Evolutionary conservation across 2,113 vertebrate species (phyloP), one percentile per base, ranked within the genome.

Genomic region (Ptilorrhoa leucosticta): DNA sequence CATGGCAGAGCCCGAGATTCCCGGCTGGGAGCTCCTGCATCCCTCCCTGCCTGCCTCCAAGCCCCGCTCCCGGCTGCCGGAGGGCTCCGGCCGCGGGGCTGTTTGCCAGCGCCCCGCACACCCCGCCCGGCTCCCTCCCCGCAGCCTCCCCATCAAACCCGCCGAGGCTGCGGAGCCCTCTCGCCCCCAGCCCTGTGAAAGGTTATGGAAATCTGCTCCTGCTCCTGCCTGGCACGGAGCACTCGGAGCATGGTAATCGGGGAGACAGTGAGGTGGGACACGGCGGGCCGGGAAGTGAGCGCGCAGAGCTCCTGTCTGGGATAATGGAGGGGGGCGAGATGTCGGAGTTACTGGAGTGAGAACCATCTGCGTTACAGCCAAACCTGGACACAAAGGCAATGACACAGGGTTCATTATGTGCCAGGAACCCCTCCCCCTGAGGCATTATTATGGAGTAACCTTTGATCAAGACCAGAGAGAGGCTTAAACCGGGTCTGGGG

Each of bases 381-480:
- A 95, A 93, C 83, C 68, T 94, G 96, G 93, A 93, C 92, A 97
- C 96, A 96, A 96, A 95, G 86, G 94, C 90, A 81, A 44, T 45
- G 94, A 95, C 94, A 96, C 87, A 96, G 90, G 88, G 84, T 37
- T 89, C 92, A 94, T 97, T 97, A 93, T 96, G 94, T 95, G 92
- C 82, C 44, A 51, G 93, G 82, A 92, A 78, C 71, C 82, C 93
- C 93, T 91, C 87, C 94, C 85, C 95, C 92, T 5, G 44, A 54
- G 85, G 88, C 88, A 94, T 96, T 97, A 96, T 96, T 90, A 71
- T 35, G 48, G 92, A 70, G 71, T 78, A 95, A 92, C 94, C 96
- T 97, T 96, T 97, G 96, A 96, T 97, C 96, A 96, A 75, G 92
- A 97, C 76, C 96, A 94, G 88, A 95, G 93, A 95, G 81, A 89